Evolutionary conservation across 53 echinoderm and acorn worm genomes (phyloP).

Genomic region (Echinometra lucunter): DNA sequence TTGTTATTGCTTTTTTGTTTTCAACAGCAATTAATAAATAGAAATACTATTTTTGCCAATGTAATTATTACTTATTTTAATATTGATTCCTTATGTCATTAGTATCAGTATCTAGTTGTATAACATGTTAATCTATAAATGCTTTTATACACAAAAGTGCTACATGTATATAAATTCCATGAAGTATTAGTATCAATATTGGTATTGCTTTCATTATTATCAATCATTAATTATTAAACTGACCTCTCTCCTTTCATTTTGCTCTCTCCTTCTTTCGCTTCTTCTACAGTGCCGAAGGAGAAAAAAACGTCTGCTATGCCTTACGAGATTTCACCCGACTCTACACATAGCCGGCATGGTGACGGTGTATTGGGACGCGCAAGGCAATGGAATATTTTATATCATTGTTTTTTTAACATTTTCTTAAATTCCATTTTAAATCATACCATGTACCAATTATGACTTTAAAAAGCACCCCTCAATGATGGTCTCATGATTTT

Average conservation of each 20-base stretch:
- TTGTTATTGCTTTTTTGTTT: no score
- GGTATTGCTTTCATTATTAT: no score
- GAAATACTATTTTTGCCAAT: no score
- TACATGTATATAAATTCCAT: no score
- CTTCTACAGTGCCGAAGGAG: slow-evolving; percentile 81
- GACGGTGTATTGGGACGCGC: background rate
- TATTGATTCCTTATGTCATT: no score
- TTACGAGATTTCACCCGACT: slow-evolving; percentile 93
- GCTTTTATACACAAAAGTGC: no score
- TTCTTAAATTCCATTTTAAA: background rate
- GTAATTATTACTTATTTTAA: no score
- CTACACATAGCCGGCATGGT: slow-evolving; percentile 78
- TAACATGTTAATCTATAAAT: no score
- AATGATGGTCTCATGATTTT: background rate
- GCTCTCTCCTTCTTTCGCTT: background rate
- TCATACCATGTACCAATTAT: background rate
- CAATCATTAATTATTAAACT: no score
- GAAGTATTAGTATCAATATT: no score
- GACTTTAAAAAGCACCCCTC: background rate
- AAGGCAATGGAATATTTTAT: background rate
- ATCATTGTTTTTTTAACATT: background rate
- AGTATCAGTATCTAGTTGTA: no score
- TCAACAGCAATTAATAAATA: no score
- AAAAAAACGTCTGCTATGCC: slow-evolving; percentile 85
- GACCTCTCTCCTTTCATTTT: background rate